These are phyloP conservation scores for Sarcophaga variegata DNA, from an alignment of 2,888 invertebrate species.

Conservation along the genomic window DNA sequence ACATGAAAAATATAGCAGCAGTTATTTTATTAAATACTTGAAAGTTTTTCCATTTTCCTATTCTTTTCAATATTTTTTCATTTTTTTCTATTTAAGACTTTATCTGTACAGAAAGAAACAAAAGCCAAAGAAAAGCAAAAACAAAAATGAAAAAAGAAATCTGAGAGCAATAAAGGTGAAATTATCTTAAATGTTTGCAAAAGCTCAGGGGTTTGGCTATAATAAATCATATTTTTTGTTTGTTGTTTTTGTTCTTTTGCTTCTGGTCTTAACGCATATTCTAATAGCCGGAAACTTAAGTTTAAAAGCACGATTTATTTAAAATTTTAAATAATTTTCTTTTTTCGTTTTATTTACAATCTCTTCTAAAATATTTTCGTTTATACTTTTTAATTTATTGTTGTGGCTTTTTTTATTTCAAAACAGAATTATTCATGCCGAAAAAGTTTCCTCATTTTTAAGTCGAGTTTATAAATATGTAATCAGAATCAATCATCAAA, in stretches of 20 bases:
- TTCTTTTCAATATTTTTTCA: slow-evolving; percentile 5
- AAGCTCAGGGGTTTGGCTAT: neutral
- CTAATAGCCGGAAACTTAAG: slow-evolving; percentile 21
- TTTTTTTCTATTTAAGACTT: neutral
- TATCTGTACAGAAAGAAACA: no score
- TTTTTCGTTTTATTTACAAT: neutral
- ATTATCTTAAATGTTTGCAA: neutral
- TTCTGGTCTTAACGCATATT: neutral
- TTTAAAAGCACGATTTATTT: slow-evolving; percentile 25
- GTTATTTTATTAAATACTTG: slow-evolving; percentile 25
- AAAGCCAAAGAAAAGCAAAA: no score
- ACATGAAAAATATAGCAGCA: slow-evolving; percentile 14
- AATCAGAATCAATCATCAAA: slow-evolving; percentile 64
- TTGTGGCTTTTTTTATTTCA: slow-evolving; percentile 18
- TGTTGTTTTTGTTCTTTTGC: no score
- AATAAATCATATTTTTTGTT: slow-evolving; percentile 33
- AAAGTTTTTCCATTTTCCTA: slow-evolving; percentile 17
- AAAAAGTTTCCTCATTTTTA: slow-evolving; percentile 23
- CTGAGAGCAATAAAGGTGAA: slow-evolving; percentile 49
- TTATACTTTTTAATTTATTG: slow-evolving; percentile 8
- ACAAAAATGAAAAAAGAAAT: slow-evolving; percentile 3
- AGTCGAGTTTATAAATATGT: slow-evolving; percentile 24
- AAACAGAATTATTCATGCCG: slow-evolving; percentile 16
- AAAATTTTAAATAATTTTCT: slow-evolving; percentile 9
- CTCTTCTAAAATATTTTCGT: slow-evolving; percentile 3